A percentile compares a stretch with the other conserved stretches of the same genome.
Evolutionary conservation across 2,888 invertebrate genomes (phyloP).

Genomic region (Brachypterus glaber): DNA sequence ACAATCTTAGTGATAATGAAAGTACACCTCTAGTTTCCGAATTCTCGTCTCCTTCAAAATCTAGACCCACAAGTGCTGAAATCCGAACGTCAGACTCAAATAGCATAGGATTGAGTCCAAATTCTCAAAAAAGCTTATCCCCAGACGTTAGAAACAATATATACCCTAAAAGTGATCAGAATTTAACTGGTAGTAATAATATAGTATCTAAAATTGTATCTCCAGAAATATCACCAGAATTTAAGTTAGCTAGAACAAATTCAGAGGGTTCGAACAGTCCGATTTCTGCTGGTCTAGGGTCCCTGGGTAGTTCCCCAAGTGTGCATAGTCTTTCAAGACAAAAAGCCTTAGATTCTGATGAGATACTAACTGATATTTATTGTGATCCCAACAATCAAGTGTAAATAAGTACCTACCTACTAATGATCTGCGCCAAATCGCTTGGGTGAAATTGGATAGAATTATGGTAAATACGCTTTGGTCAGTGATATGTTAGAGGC

Average conservation of each 20-base stretch:
- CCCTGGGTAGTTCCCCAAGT: constrained; percentile 23
- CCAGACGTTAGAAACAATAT: constrained; percentile 22
- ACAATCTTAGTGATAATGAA: constrained; percentile 51
- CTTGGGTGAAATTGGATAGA: too few species aligned
- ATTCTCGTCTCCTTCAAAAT: constrained; percentile 32
- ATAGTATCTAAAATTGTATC: constrained; percentile 7
- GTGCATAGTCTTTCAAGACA: constrained; percentile 33
- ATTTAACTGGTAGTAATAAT: constrained; percentile 22
- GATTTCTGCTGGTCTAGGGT: constrained; percentile 24
- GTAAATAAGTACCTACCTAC: too few species aligned
- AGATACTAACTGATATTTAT: constrained; percentile 32
- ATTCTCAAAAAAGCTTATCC: constrained; percentile 24
- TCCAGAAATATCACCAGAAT: constrained; percentile 14
- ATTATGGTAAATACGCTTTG: too few species aligned
- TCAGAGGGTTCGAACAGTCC: constrained; percentile 30
- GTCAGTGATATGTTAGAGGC: too few species aligned
- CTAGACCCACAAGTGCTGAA: constrained; percentile 29
- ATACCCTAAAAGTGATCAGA: constrained; percentile 27
- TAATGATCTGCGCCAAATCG: too few species aligned
- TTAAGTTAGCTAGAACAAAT: constrained; percentile 26
- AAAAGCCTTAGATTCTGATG: constrained; percentile 34
- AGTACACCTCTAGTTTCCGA: constrained; percentile 56
- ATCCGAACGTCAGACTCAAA: constrained; percentile 29
- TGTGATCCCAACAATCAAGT: too few species aligned
- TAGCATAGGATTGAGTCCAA: constrained; percentile 28